phyloP scores from a whole-genome alignment of 2,797 vertebrate genomes.

The Hapalemur alaotrensis region DNA sequence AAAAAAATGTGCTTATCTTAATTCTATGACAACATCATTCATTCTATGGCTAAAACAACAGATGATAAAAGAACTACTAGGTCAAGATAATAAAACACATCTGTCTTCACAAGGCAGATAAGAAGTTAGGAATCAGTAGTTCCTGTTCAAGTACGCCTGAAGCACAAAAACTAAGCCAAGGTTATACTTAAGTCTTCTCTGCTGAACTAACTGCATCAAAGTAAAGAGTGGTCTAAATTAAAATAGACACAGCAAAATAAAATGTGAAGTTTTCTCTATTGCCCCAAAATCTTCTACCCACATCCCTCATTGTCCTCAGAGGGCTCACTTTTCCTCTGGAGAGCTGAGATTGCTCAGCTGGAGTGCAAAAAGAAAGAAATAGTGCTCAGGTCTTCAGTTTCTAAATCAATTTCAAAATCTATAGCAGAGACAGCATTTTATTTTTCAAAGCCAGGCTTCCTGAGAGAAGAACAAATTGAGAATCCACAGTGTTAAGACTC shows the following conservation, averaged over 20 bases:
- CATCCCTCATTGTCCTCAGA: neutral
- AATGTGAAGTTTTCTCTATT: neutral
- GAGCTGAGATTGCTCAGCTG: neutral
- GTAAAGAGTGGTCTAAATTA: neutral
- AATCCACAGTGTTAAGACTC: neutral
- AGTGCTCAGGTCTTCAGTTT: neutral
- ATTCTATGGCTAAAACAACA: neutral
- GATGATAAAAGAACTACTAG: neutral
- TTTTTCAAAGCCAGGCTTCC: neutral
- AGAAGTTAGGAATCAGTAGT: neutral
- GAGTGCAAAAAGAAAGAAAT: neutral
- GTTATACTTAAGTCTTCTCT: neutral
- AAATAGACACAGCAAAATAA: neutral
- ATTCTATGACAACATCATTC: neutral
- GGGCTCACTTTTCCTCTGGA: neutral
- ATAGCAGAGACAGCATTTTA: neutral
- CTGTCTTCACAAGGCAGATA: neutral
- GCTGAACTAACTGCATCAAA: neutral
- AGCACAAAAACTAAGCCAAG: slow-evolving; percentile 4
- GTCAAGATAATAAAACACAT: neutral
- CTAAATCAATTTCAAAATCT: slow-evolving; percentile 6
- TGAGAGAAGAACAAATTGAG: neutral
- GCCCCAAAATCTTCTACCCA: neutral
- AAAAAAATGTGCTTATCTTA: neutral
- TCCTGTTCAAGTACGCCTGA: neutral